phyloP scores from a whole-genome alignment of 23 tunicate genomes.

The Trididemnum miniatum region DNA sequence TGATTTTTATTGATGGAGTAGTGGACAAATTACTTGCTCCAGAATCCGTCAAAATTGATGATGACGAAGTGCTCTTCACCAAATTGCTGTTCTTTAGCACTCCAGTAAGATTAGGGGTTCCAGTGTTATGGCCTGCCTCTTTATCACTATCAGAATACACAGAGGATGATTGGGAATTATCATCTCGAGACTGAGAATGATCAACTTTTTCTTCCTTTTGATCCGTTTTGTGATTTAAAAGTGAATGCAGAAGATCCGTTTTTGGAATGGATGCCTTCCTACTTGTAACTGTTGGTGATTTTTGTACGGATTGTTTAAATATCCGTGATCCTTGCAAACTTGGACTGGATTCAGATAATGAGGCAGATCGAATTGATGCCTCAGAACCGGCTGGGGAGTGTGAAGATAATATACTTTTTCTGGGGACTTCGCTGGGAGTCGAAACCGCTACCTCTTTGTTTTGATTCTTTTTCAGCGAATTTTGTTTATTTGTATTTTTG shows the following conservation, averaged over 20 bases:
- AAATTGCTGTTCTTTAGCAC: conserved; percentile 59
- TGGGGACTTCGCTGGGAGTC: background rate
- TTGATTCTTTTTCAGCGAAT: background rate
- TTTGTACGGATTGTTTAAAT: background rate
- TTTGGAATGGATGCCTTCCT: conserved; percentile 56
- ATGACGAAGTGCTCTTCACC: conserved; percentile 61
- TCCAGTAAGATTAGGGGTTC: conserved; percentile 11
- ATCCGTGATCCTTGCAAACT: background rate
- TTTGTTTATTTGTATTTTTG: background rate
- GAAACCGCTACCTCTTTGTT: background rate
- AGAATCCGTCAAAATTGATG: conserved; percentile 71
- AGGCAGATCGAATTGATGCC: background rate
- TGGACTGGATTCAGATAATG: background rate
- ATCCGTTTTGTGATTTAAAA: conserved; percentile 39
- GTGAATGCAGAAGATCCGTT: conserved; percentile 38
- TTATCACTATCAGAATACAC: conserved; percentile 7
- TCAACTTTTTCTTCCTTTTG: background rate
- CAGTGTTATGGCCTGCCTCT: background rate
- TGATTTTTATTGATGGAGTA: conserved; percentile 42
- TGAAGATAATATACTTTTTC: background rate
- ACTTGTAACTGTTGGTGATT: conserved; percentile 5
- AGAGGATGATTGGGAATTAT: background rate
- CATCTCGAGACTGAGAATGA: background rate
- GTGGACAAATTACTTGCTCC: conserved; percentile 58
- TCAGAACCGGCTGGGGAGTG: background rate